Base-by-base conservation (phyloP, 2,797 vertebrate genomes). In the Streptopelia turtur region DNA sequence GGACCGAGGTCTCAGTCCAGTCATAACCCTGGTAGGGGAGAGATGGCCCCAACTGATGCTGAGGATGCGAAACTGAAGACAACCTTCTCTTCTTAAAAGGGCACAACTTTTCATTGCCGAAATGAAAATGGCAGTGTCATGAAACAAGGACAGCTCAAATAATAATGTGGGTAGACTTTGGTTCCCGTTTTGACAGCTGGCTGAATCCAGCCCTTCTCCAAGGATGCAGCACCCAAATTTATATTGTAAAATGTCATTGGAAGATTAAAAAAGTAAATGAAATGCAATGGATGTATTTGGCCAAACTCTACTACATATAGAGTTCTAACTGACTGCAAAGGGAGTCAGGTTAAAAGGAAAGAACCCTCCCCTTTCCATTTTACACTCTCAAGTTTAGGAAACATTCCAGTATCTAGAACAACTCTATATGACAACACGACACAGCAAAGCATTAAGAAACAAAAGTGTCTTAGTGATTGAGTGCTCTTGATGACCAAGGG, bases 261-360 rank as follows among this genome's bases (percentile, higher is more conserved):
- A 87, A 57, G 37, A 37, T 11, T 23, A 63, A 63, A 43, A 80
- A 65, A 50, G n/a, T 30, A 0, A 69, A 37, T 2, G 9, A 45
- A 45, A 45, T 28, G 33, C 8, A 50, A 1, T 55, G 39, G 10
- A 70, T 23, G 39, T 13, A 39, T 7, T 49, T 27, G 41, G 35
- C 33, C 3, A 2, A 70, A 59, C 30, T 41, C 30, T 79, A 23
- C n/a, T 27, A 39, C 0, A 0, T 1, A 7, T 0, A 15, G 18
- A 70, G 28, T 9, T 85, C 72, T 74, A 39, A 45, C 13, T 28
- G 49, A 45, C 28, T 63, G 41, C n/a, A 77, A 30, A 70, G 5
- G 13, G 22, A 22, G 5, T 28, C 39, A 70, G 21, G 22, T 33
- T 4, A 39, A 33, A 68, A 57, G 33, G 24, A 37, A 71, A 81